Base-by-base conservation (phyloP, 2,113 vertebrate species). In the Danionella cerebrum region DNA sequence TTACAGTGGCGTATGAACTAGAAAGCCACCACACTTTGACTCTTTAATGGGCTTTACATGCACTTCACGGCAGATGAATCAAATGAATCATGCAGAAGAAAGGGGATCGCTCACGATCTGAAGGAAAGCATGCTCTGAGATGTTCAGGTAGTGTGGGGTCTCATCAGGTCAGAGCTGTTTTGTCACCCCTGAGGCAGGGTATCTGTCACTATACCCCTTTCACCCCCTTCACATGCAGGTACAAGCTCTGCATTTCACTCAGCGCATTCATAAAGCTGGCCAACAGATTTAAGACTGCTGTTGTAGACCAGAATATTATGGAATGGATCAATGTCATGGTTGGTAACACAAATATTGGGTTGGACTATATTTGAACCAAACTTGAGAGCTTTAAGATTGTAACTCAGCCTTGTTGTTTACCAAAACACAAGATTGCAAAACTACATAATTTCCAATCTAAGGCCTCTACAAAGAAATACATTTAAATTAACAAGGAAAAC, bases 181-280 rank as follows among this genome's bases (percentile, higher is more conserved):
- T 75, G 66, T 80, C 73, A 75, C 79, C 79, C 76, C 70, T 52
- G 69, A 82, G 51, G 35, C 44, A 64, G 60, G 44, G 24, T 66
- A 51, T 80, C 81, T 80, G 72, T 84, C 82, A 82, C 45, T 71
- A 76, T 67, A 78, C 75, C 82, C 76, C 81, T 80, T 77, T 85
- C 74, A 60, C 33, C 58, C 72, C 73, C 64, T 51, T 75, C 67
- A 42, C 70, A 65, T 65, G 76, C 76, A 79, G 78, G 66, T 79
- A 71, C 47, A 71, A 55, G 54, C 77, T 65, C 53, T 54, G 50
- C 48, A 50, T 51, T 65, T 67, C 62, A 68, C 67, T 57, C 62
- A 51, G 31, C 60, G 6, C 39, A 18, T 29, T 44, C 25, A 58
- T 58, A 39, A 39, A 29, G 24, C 14, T 8, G 38, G 16, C 22